Percentiles rank a stretch among this genome's conserved stretches.
Conservation (phyloP, 2,113 vertebrate genomes). For the Hassar affinis region DNA sequence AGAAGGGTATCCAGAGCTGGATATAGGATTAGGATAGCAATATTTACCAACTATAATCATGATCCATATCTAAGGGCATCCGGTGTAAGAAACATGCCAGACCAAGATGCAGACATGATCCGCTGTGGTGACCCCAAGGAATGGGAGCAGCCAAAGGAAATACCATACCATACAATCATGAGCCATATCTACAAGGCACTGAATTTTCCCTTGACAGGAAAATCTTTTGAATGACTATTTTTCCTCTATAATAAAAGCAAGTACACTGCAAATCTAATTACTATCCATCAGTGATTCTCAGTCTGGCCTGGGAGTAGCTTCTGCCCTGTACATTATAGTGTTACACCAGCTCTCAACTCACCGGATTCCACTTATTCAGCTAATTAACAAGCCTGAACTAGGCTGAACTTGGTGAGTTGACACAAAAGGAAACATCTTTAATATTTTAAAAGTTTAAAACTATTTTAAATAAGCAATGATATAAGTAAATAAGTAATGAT, state of each 20-base stretch:
- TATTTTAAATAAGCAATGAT: background rate
- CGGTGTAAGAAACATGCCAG: no score
- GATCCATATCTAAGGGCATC: constrained; percentile 29
- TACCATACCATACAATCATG: constrained; percentile 23
- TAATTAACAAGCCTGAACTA: background rate
- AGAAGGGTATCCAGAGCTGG: background rate
- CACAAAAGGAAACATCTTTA: background rate
- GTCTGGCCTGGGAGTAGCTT: background rate
- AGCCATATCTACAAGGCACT: background rate
- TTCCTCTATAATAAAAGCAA: background rate
- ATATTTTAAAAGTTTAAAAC: background rate
- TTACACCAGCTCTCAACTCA: background rate
- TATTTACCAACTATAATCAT: constrained; percentile 27
- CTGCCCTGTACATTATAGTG: background rate
- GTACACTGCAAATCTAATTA: no score
- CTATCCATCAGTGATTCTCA: background rate
- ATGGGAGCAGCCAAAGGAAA: no score
- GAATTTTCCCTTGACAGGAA: constrained; percentile 10
- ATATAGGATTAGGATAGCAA: background rate
- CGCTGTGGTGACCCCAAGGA: no score
- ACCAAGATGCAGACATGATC: no score
- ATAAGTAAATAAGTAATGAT: no score
- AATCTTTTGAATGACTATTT: background rate
- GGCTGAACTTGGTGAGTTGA: background rate
- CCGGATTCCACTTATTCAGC: background rate